These are phyloP conservation scores for Ophion ellenae DNA, from an alignment of 2,888 invertebrate genomes.

Conservation along the genomic window DNA sequence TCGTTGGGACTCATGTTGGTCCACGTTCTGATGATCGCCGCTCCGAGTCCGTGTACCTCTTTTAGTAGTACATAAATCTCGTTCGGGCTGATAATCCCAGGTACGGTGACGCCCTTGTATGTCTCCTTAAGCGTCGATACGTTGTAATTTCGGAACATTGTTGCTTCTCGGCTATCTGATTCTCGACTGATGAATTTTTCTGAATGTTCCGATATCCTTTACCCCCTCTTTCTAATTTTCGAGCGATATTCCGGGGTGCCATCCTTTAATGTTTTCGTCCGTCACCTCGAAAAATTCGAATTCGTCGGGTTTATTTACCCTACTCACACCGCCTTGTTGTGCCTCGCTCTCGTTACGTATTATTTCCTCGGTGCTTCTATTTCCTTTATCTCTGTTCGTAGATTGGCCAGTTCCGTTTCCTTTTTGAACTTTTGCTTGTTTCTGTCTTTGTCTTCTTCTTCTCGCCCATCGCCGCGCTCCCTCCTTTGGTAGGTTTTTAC, in stretches of 20 bases:
- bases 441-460: accelerated
- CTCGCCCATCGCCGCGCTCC: too few relatives aligned
- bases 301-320: not conserved
- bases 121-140: too few relatives aligned
- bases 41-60: accelerated
- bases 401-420: not conserved
- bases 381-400: not conserved
- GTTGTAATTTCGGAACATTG: too few relatives aligned
- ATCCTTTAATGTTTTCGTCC: not conserved
- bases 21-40: too few relatives aligned
- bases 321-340: not conserved
- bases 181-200: too few relatives aligned
- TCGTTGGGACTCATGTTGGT: too few relatives aligned
- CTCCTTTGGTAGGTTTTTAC: too few relatives aligned
- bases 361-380: not conserved
- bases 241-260: not conserved
- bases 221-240: not conserved
- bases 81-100: too few relatives aligned
- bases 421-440: not conserved
- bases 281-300: not conserved
- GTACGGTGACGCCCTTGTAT: too few relatives aligned
- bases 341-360: not conserved
- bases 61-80: too few relatives aligned
- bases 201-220: not conserved
- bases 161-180: too few relatives aligned